These are phyloP conservation scores for Hipparchia sbordonii DNA, from an alignment of 2,888 invertebrate species.

Conservation along the genomic window DNA sequence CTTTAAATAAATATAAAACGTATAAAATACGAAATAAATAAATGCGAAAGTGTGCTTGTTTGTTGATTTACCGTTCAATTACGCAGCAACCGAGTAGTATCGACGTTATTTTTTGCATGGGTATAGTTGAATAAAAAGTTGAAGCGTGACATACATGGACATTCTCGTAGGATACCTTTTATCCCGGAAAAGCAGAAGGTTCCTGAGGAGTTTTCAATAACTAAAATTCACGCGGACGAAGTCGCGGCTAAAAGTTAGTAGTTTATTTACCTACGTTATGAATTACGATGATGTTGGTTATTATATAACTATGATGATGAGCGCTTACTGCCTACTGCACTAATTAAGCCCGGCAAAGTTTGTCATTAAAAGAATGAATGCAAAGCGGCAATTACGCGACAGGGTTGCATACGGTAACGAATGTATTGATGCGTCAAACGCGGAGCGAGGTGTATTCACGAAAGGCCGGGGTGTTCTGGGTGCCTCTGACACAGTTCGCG, in stretches of 20 bases:
- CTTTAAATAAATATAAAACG: no score
- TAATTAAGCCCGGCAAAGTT: neutral
- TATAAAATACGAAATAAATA: no score
- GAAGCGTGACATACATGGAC: no score
- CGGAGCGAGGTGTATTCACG: slow-evolving; percentile 65
- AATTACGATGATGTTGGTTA: neutral
- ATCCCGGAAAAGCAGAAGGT: no score
- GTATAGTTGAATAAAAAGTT: no score
- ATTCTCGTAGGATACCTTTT: no score
- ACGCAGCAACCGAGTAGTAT: no score
- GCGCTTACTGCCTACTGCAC: neutral
- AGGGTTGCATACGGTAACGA: slow-evolving; percentile 56
- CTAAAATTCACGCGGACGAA: no score
- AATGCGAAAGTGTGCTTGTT: no score
- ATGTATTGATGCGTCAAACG: slow-evolving; percentile 70
- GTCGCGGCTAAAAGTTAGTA: neutral
- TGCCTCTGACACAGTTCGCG: slow-evolving; percentile 78
- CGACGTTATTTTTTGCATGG: no score
- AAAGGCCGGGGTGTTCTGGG: slow-evolving; percentile 68
- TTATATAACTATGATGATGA: neutral
- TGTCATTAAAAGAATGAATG: slow-evolving; percentile 28
- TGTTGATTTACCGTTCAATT: no score
- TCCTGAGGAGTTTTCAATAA: no score
- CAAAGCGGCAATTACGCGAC: slow-evolving; percentile 52
- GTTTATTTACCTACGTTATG: neutral